A percentile compares a stretch with the other conserved stretches of the same genome.
These are phyloP conservation scores for Macaria liturata DNA, from an alignment of 2,888 invertebrate genomes.

Conservation along the genomic window DNA sequence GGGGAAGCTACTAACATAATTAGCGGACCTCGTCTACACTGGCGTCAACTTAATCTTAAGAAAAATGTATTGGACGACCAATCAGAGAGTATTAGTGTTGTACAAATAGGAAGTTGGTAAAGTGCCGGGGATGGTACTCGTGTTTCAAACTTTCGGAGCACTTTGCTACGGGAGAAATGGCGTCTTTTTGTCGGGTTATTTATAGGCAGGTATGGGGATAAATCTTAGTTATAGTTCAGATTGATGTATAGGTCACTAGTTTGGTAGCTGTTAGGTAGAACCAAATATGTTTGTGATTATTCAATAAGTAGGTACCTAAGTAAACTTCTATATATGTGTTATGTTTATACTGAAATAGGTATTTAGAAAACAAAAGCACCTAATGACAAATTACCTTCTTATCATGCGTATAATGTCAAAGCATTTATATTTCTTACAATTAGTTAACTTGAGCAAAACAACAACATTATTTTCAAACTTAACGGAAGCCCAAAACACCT, in stretches of 20 bases:
- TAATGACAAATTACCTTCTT: too few species aligned
- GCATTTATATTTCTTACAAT: too few species aligned
- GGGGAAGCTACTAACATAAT: constrained; percentile 70
- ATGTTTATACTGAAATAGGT: too few species aligned
- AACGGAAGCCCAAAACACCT: constrained; percentile 33
- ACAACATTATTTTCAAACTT: background rate
- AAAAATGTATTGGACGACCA: constrained; percentile 54
- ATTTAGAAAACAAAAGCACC: too few species aligned
- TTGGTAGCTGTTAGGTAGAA: too few species aligned
- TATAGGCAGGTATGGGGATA: constrained; percentile 22
- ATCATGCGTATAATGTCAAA: too few species aligned
- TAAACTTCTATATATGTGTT: too few species aligned
- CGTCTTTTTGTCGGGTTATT: constrained; percentile 25
- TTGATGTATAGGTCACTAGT: constrained; percentile 7
- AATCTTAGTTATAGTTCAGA: constrained; percentile 22
- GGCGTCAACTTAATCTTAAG: constrained; percentile 58
- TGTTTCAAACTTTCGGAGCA: constrained; percentile 32
- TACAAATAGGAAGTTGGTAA: constrained; percentile 39
- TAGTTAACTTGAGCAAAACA: too few species aligned
- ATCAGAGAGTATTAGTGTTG: constrained; percentile 49
- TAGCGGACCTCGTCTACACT: constrained; percentile 64
- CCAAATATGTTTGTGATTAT: too few species aligned
- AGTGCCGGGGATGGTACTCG: constrained; percentile 37
- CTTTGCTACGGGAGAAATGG: constrained; percentile 24
- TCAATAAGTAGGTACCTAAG: too few species aligned